Conservation (phyloP, 2,888 invertebrate species). For the Stegana nigrithorax region DNA sequence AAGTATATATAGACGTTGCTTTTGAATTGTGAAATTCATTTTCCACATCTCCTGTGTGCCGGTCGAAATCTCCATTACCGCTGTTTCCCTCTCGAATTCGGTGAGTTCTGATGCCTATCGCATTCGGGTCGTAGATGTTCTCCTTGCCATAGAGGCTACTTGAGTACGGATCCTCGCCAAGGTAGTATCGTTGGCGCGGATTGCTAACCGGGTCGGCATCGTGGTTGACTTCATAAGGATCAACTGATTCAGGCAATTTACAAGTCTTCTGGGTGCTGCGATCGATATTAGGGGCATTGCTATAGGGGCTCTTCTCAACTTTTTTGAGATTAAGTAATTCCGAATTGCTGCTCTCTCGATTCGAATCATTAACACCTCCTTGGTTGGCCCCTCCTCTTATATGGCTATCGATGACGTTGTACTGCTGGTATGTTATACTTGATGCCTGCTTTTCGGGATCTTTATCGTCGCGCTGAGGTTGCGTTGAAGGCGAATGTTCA, state of each 20-base stretch:
- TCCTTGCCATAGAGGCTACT: constrained; percentile 86
- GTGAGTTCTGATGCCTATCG: constrained; percentile 69
- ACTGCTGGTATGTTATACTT: constrained; percentile 67
- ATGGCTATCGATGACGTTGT: constrained; percentile 69
- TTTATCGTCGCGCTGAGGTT: constrained; percentile 27
- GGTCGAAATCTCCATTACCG: too few species aligned
- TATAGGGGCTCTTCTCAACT: constrained; percentile 44
- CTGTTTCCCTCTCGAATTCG: too few species aligned
- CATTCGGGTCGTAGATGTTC: constrained; percentile 77
- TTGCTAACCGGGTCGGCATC: constrained; percentile 64
- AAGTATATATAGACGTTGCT: constrained; percentile 72
- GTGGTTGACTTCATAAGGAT: constrained; percentile 39
- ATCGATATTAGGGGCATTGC: constrained; percentile 19
- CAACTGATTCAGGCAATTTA: constrained; percentile 29
- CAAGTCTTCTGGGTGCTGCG: constrained; percentile 11
- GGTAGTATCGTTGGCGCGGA: constrained; percentile 82
- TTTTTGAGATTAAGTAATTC: constrained; percentile 36
- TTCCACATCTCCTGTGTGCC: too few species aligned
- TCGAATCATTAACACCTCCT: constrained; percentile 38
- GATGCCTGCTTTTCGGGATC: constrained; percentile 7
- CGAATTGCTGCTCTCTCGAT: constrained; percentile 30
- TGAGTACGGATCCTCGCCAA: constrained; percentile 88
- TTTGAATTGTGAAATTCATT: constrained; percentile 30
- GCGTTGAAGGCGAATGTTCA: constrained; percentile 70
- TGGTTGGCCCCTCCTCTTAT: constrained; percentile 52